Base-by-base conservation (phyloP, 2,797 vertebrate species). In the Enteromius thamalakanensis region DNA sequence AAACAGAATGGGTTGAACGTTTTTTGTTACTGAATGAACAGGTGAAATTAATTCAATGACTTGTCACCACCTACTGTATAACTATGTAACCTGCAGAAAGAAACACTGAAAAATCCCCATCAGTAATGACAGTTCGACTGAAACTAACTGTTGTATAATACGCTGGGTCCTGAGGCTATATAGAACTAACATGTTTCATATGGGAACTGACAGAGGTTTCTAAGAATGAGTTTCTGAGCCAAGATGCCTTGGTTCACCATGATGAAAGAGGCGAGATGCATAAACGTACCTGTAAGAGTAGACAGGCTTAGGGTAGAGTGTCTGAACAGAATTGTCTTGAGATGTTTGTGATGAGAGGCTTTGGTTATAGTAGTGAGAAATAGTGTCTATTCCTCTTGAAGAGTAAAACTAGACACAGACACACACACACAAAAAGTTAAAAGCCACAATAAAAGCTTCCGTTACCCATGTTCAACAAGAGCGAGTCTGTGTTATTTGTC, bases 251-350 rank as follows among this genome's bases (percentile, higher is more conserved):
- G n/a, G 15, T 49, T 71, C 19, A 29, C 3, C 7, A 49, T 23
- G 6, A 75, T 60, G 58, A 40, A 40, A 58, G 37, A 76, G 74
- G 51, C 40, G 64, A 76, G 79, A 75, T 84, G 75, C 78, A 55
- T 32, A 67, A 69, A 62, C 7, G 71, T 94, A 99, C 98, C 98
- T 99, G 95, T 99, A 99, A 70, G 97, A 99, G 93, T 99, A 99
- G 91, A 99, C 96, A 72, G 98, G 98, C 84, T 99, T 99, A 14
- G 97, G 97, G 85, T 97, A 99, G 70, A 96, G 93, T 5, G 94
- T 89, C 80, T 95, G 95, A 75, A 94, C 91, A 14, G 90, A 89
- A 65, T 14, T 82, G 1, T 97, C 96, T 11, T 94, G 92, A 58
- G 90, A 92, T 83, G 92, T 90, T 60, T 95, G 93, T 60, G 94